These are phyloP conservation scores for Trematomus bernacchii DNA, from an alignment of 2,797 vertebrate genomes.

Conservation along the genomic window DNA sequence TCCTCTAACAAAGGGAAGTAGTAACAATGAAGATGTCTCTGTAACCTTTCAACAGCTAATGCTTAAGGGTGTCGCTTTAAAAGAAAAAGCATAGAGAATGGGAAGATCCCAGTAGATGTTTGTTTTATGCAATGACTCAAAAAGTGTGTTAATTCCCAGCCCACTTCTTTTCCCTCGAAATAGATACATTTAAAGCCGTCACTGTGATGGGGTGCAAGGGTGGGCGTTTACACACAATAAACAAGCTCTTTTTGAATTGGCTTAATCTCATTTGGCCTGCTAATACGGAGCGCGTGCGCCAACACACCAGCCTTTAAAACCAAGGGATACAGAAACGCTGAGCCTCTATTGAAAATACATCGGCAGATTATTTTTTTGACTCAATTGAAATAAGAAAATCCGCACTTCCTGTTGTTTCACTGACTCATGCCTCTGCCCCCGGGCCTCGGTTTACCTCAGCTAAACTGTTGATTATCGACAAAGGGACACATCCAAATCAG, in stretches of 20 bases:
- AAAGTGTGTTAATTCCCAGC: constrained; percentile 45
- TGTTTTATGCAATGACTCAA: constrained; percentile 26
- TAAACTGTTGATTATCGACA: constrained; percentile 39
- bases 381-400: constrained; percentile 36
- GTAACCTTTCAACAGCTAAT: neutral
- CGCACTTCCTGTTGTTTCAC: constrained; percentile 1
- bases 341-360: constrained; percentile 31
- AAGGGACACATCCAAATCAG: constrained; percentile 20
- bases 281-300: constrained; percentile 43
- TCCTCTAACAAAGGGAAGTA: neutral
- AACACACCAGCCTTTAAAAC: constrained; percentile 49
- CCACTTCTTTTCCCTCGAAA: constrained; percentile 29
- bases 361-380: constrained; percentile 22
- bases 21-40: constrained; percentile 3
- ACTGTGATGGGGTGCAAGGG: constrained; percentile 35
- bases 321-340: constrained; percentile 28
- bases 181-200: constrained; percentile 50
- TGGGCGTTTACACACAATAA: constrained; percentile 66
- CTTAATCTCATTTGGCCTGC: constrained; percentile 72
- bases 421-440: constrained; percentile 26
- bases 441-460: constrained; percentile 33
- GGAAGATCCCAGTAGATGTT: neutral
- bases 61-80: constrained; percentile 3
- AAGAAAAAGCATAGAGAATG: constrained; percentile 8
- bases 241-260: constrained; percentile 58